Base-by-base conservation (phyloP, 92 coral and sea anemone genomes). In the Metridium senile region DNA sequence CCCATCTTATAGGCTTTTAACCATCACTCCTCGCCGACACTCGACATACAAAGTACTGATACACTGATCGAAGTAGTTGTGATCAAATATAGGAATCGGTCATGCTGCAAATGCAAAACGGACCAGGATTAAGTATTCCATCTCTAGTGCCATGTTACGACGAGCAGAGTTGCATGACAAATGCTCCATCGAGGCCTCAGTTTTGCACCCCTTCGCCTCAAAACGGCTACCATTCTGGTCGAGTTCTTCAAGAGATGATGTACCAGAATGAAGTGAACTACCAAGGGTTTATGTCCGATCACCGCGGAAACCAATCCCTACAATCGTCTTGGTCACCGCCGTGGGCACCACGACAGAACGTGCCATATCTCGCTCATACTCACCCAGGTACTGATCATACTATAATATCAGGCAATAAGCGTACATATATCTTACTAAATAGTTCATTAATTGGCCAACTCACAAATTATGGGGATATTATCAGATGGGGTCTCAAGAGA, bases 121-220 rank as follows among this genome's bases (percentile, higher is more conserved):
- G 88, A 74, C 90, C 88, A 33, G 93, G 97, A 0, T 72, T 91
- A 35, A 88, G 97, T 49, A 82, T 92, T 30, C 97, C 97, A 19
- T 76, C 97, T 11, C 74, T 88, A 28, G 97, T 89, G 0, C 87
- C 97, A n/a, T 86, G 97, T 72, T 90, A 86, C 74, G 92, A 89
- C 25, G 93, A 89, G 29, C 91, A 84, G 34, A 83, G 83, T 63
- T 82, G 81, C 71, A 87, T 91, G 80, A 92, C 93, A 21, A 89
- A 57, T 29, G 49, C 91, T 30, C 82, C 97, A 1, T 68, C 90
- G 56, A 80, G 85, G 13, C 87, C 84, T 9, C 91, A 86, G 43
- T 92, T 80, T 78, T 92, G 93, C 29, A 82, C 87, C 23, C 89
- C 91, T 33, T 88, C 80, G 21, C 83, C 86, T 32, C 67, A 89